Evolutionary conservation across 2,113 vertebrate genomes (phyloP).

Genomic region (Stigmatopora argus): DNA sequence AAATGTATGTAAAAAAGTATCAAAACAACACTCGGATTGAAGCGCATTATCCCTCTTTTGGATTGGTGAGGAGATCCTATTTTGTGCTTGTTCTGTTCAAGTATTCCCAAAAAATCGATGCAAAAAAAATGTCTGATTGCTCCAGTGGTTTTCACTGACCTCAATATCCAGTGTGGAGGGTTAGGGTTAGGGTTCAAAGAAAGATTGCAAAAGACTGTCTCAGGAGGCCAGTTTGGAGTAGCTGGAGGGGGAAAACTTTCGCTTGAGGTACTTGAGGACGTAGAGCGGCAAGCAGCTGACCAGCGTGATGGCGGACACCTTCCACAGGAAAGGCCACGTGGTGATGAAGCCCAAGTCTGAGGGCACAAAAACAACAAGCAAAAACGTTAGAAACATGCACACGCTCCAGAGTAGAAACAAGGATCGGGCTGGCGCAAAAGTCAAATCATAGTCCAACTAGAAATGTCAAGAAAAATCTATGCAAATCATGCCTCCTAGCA

Average conservation of each 20-base stretch:
- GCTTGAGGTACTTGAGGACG: conserved; percentile 93
- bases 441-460: too few species aligned
- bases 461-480: too few species aligned
- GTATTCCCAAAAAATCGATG: conserved; percentile 39
- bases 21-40: conserved; percentile 37
- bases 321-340: conserved; percentile 93
- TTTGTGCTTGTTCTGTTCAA: conserved; percentile 55
- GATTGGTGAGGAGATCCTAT: neutral
- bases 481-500: neutral
- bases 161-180: neutral
- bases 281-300: conserved; percentile 99
- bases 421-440: too few species aligned
- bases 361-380: neutral
- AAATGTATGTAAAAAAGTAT: conserved; percentile 16
- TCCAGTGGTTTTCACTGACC: conserved; percentile 27
- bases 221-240: conserved; percentile 92
- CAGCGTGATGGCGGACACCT: conserved; percentile 90
- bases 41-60: conserved; percentile 8
- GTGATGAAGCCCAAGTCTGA: conserved; percentile 91
- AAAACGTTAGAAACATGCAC: neutral
- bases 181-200: conserved; percentile 15
- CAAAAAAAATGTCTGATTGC: conserved; percentile 7
- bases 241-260: conserved; percentile 93
- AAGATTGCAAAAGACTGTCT: conserved; percentile 14
- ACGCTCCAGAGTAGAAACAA: too few species aligned